Base-by-base conservation (phyloP, 92 coral and sea anemone genomes). In the Virgularia gustaviana region DNA sequence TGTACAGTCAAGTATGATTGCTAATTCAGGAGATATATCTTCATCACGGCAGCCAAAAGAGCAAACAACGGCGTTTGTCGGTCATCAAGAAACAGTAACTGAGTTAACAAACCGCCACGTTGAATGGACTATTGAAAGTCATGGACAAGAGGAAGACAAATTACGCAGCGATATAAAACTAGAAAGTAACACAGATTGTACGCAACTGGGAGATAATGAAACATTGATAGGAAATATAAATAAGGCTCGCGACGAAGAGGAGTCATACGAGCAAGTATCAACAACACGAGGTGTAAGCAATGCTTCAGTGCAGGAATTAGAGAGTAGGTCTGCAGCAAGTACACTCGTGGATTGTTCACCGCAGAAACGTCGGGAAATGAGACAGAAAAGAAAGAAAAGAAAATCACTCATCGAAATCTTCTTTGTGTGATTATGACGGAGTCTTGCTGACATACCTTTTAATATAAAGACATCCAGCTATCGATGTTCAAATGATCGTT, bases 341-440 rank as follows among this genome's bases (percentile, higher is more conserved):
- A 27, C 18, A 19, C 5, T 9, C 15, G 18, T 51, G 25, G 75
- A 68, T 35, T 68, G 75, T 51, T 68, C 75, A 34, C 75, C 75
- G 34, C 75, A 68, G 36, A 68, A 68, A 49, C 75, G 75, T 35
- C 75, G 75, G 6, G 75, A 68, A 34, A 68, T 24, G 55, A 68
- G 75, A 20, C 75, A 68, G 61, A 68, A 68, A 35, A 68, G 60
- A 32, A 68, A 51, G 51, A 68, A 68, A 33, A 52, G 54, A 68
- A 68, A 68, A 68, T 68, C 75, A 6, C 75, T 68, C 6, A 49
- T 32, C 60, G 75, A 68, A 68, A 68, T 68, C 22, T 68, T 68
- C 38, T 68, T 68, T 8, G 75, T 68, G 3, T 68, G 75, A 68
- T 38, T 39, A n/a, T n/a, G n/a, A n/a, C n/a, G n/a, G n/a, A n/a